Conservation (phyloP, 2,113 vertebrate genomes). For the Lophotis ruficrista region DNA sequence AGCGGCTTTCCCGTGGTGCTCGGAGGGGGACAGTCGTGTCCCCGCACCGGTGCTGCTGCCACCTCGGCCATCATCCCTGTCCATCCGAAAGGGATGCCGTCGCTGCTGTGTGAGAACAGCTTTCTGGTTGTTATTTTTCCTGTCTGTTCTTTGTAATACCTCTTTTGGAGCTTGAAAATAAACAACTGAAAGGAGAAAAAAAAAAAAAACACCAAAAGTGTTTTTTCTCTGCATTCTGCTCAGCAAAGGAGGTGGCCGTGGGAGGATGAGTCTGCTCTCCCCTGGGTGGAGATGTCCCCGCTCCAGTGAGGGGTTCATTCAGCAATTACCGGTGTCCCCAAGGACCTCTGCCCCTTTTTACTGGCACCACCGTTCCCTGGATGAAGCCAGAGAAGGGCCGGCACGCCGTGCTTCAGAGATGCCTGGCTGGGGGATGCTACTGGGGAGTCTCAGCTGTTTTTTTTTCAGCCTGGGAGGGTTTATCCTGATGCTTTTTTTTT, state of each 20-base stretch:
- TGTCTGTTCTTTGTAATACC: conserved; percentile 27
- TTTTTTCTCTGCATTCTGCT: background rate
- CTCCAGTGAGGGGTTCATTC: fast-evolving
- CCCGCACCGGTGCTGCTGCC: background rate
- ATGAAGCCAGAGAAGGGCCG: background rate
- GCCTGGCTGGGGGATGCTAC: background rate
- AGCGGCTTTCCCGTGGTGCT: background rate
- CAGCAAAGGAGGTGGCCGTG: background rate
- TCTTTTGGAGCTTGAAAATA: conserved; percentile 49
- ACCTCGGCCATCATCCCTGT: background rate
- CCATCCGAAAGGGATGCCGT: background rate
- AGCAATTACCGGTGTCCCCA: background rate
- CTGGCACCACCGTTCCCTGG: fast-evolving
- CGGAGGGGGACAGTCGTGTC: background rate
- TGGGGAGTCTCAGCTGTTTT: background rate
- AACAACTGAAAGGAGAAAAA: background rate
- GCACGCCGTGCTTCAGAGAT: background rate
- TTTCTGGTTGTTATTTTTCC: conserved; percentile 39
- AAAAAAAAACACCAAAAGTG: too few relatives aligned
- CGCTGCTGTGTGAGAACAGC: background rate
- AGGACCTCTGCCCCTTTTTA: background rate
- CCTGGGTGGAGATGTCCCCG: fast-evolving
- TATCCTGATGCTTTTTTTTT: background rate
- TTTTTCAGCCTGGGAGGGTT: background rate
- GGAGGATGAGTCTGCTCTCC: background rate